A percentile compares a stretch with the other conserved stretches of the same genome.
Evolutionary conservation across 2,797 vertebrate genomes (phyloP).

Genomic region (Mycteria americana): DNA sequence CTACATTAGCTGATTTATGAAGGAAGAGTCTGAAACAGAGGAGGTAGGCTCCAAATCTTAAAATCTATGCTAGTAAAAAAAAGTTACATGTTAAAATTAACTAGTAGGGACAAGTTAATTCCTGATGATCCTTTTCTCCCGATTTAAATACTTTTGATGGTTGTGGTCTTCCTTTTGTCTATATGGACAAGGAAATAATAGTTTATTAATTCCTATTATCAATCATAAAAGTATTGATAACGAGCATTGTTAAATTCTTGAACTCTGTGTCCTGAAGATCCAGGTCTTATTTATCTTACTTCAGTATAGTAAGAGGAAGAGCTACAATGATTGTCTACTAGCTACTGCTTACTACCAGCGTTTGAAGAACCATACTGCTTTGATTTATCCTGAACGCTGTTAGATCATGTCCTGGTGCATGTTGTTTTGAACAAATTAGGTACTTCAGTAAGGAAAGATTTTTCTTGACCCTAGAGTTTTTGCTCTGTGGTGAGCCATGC

Average conservation of each 20-base stretch:
- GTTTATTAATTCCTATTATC: background rate
- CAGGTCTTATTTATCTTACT: background rate
- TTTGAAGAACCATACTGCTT: background rate
- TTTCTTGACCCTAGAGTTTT: background rate
- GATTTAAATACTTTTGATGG: background rate
- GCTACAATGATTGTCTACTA: background rate
- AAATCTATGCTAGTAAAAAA: background rate
- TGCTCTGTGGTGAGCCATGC: background rate
- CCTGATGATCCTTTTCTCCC: background rate
- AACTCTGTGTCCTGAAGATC: background rate
- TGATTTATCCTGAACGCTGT: background rate
- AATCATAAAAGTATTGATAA: fast-evolving
- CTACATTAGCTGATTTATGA: background rate
- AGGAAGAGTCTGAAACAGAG: background rate
- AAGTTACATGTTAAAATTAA: background rate
- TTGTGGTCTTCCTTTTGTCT: background rate
- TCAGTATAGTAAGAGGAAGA: background rate
- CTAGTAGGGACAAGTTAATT: background rate
- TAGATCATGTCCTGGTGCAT: fast-evolving
- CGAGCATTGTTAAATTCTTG: background rate
- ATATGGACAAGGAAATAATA: background rate
- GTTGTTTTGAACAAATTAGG: background rate
- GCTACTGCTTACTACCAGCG: background rate
- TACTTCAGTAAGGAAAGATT: background rate
- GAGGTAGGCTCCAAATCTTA: background rate